Percentiles rank a stretch among this genome's conserved stretches.
Evolutionary conservation across 2,113 vertebrate genomes (phyloP).

Genomic region (Dasyprocta punctata): DNA sequence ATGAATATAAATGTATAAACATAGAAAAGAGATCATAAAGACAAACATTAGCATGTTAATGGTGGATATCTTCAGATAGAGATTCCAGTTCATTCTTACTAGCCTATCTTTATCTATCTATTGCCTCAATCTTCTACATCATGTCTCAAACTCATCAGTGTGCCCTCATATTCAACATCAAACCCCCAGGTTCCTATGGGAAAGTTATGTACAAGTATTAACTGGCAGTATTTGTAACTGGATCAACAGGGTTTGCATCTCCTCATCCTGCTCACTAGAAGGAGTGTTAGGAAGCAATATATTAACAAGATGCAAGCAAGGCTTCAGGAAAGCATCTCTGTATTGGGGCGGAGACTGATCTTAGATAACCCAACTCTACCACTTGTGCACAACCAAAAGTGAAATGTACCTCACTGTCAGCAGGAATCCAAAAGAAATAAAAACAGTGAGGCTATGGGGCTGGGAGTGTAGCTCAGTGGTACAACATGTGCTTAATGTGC

Average conservation of each 20-base stretch:
- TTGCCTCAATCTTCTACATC: not conserved
- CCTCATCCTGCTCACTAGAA: not conserved
- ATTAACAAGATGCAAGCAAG: not conserved
- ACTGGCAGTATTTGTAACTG: not conserved
- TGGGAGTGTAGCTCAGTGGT: not conserved
- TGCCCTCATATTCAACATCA: not conserved
- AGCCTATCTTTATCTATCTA: not conserved
- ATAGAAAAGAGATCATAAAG: not conserved
- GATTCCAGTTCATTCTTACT: not conserved
- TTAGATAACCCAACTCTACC: not conserved
- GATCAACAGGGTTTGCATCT: not conserved
- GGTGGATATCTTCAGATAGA: not conserved
- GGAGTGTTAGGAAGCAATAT: not conserved
- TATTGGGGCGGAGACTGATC: not conserved
- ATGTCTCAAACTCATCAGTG: not conserved
- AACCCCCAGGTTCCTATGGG: rapidly evolving
- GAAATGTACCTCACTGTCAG: not conserved
- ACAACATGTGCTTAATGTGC: not conserved
- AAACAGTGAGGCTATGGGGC: not conserved
- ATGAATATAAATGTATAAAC: not conserved
- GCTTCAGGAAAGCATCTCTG: not conserved
- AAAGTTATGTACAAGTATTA: not conserved
- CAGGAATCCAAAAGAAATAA: not conserved
- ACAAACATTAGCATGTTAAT: not conserved
- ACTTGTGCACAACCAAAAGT: not conserved